Evolutionary conservation across 2,888 invertebrate species (phyloP), one percentile per base, ranked within the genome.

Genomic region (Rambutsinella grinnellia): DNA sequence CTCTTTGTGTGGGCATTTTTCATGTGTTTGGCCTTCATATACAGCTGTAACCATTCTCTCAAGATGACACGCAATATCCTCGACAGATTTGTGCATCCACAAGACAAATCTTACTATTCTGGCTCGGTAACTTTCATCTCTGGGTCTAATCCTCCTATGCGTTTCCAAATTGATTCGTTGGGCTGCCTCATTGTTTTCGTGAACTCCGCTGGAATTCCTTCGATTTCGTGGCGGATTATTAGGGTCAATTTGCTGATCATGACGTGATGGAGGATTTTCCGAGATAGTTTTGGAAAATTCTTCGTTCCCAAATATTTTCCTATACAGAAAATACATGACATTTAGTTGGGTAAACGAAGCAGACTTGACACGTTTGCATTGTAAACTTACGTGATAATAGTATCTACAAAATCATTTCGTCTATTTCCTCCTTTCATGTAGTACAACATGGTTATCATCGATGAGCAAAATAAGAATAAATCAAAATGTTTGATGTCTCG

Each of bases 21-120:
- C 82, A 67, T 83, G 83, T 5, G 76, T 79, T 58, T 81, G 76
- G 8, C 82, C 82, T 78, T 82, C 83, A 57, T 82, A 78, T 10
- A 83, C 81, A n/a, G 80, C 81, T 6, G 78, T 79, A 15, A 83
- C 82, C 80, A 83, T 82, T 66, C 81, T 23, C 62, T 82, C 83
- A 51, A 83, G 54, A 53, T 83, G 83, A 51, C 81, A 79, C 2
- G 83, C 83, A 58, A 83, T 83, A 54, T 83, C 83, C 74, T 83
- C 83, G 1, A 82, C 82, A 21, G 78, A 78, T 26, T 69, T 67
- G 47, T 83, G 82, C 79, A 83, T 82, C 83, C 83, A 83, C 24
- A 83, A 62, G 2, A 83, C 83, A 65, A 83, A 83, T 17, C 81
- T 51, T 26, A 83, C 76, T 53, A 83, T 82, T 47, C 83, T 46